Base-by-base conservation (phyloP, 2,888 invertebrate genomes). In the Limulus polyphemus region DNA sequence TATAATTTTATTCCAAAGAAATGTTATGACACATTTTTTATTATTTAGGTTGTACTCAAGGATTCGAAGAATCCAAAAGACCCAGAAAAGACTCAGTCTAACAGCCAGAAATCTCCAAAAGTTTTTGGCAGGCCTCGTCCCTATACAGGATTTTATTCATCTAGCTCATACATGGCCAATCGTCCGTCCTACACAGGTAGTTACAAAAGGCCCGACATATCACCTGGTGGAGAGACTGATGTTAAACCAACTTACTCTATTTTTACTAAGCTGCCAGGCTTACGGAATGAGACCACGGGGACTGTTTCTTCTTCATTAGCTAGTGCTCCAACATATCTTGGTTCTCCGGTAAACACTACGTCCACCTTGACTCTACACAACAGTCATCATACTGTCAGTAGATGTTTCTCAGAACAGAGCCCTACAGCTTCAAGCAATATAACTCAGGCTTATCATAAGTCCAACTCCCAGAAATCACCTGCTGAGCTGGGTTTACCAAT, bases 81-180 rank as follows among this genome's bases (percentile, higher is more conserved):
- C 12, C 65, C 65, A 14, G 65, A 67, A 13, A 68, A 65, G 16
- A 60, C 68, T 11, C 60, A 64, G 4, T 51, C 61, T n/a, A 51
- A 58, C 14, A 59, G 60, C 56, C 62, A 67, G 57, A 66, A 70
- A 70, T 81, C 81, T 14, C 82, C 83, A 4, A 79, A 80, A 56
- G 75, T 82, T 47, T 82, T 81, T 68, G 82, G 82, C 62, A 75
- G 80, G 13, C 81, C 83, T 2, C 81, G 81, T 71, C 82, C 83
- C 0, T 83, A 83, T 72, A 80, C 82, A 11, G 81, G 82, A 58
- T 74, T 76, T 71, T 84, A 83, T 72, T 83, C 82, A 69, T 82
- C 85, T 55, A 83, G 83, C 62, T 85, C 85, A 69, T 86, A 86
- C 73, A 82, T 85, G 81, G 84, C 84, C 56, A 86, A 85, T 75